Percentiles rank a stretch among this genome's conserved stretches.
These are phyloP conservation scores for Yponomeuta cagnagella DNA, from an alignment of 2,888 invertebrate species.

Conservation along the genomic window DNA sequence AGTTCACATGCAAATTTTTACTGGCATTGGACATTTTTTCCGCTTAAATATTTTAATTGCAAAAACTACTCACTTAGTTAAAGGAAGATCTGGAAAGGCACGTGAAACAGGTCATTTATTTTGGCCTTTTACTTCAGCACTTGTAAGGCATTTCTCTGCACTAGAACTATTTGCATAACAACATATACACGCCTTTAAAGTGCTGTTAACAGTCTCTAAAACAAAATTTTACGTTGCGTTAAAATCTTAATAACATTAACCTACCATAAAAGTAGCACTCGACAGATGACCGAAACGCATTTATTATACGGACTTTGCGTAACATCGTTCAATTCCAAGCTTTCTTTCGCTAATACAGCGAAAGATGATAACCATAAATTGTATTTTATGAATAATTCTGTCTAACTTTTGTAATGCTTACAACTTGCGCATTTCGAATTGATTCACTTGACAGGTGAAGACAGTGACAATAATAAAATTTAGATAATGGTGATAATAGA, in stretches of 20 bases:
- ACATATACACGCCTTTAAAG: neutral
- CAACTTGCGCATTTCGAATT: no score
- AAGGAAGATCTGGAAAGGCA: no score
- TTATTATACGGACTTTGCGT: neutral
- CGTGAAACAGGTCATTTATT: no score
- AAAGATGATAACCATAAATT: conserved; percentile 1
- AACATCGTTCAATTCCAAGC: neutral
- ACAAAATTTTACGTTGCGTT: neutral
- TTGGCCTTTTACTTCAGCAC: no score
- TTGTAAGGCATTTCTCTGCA: neutral
- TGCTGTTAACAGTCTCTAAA: neutral
- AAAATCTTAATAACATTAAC: neutral
- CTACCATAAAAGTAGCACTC: neutral
- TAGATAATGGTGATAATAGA: no score
- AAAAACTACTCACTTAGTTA: no score
- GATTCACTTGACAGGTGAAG: no score
- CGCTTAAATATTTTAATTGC: no score
- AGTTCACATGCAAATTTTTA: no score
- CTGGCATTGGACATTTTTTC: no score
- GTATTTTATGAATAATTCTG: neutral
- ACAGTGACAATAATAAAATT: no score
- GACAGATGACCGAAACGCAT: neutral
- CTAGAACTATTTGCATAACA: neutral
- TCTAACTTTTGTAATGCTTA: no score
- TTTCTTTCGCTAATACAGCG: neutral